Evolutionary conservation across 2,797 vertebrate species (phyloP), one percentile per base, ranked within the genome.

Genomic region (Muscicapa comitata): DNA sequence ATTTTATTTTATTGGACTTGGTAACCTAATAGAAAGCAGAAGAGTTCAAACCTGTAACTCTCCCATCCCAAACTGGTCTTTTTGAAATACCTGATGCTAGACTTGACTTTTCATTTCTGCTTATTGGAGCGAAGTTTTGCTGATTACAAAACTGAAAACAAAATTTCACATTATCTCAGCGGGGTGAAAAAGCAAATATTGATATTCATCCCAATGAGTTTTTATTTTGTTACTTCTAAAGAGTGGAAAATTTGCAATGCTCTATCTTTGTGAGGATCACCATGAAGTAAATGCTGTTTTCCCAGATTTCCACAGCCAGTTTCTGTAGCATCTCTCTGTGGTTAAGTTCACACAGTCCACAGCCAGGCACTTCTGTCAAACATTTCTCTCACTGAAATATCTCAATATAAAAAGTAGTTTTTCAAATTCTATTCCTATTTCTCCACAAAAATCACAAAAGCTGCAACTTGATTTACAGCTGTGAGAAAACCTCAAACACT

Each of bases 181-280:
- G 13, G 72, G 55, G 82, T 66, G 72, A 94, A 97, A 93, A 91
- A 74, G 38, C 93, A 96, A 96, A 96, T 86, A 93, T 29, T 86
- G 92, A 91, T 40, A 85, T 77, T 66, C 33, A 90, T 77, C 79
- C 55, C 48, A 42, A 83, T 37, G 40, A 80, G 70, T 38, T 91
- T 96, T 83, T 83, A 45, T 78, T 93, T 88, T 91, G 28, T 79
- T 91, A 43, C 89, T 93, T 96, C 78, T 86, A 83, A 62, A 71
- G 74, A 89, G 82, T 75, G 84, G 93, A 94, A 94, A 93, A 86
- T 84, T 85, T 87, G 68, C 79, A 96, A 61, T 75, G 74, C 47
- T 70, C 66, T 78, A 51, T 57, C 61, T n/a, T 50, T 35, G 1
- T 54, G 77, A 79, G 35, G 63, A 93, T 76, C 76, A 85, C 28